Conservation (phyloP, 2,113 vertebrate genomes). For the Laticauda colubrina region DNA sequence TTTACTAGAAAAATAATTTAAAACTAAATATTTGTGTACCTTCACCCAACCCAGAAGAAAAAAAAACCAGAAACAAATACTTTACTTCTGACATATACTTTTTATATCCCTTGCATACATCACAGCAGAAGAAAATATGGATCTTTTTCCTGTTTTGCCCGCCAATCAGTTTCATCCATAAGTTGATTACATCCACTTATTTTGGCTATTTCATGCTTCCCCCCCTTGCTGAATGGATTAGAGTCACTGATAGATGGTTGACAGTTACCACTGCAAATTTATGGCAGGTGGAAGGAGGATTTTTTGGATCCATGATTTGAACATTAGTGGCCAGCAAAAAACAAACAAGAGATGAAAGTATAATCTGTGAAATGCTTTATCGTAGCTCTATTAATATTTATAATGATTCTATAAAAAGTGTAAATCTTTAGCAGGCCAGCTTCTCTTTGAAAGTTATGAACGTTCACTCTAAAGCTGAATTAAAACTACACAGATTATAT, state of each 20-base stretch:
- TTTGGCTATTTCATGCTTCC: not conserved
- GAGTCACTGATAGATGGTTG: not conserved
- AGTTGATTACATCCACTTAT: not conserved
- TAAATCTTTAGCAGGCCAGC: not conserved
- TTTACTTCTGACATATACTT: not conserved
- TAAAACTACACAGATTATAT: not conserved
- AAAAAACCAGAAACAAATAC: not conserved
- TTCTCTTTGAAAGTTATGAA: not conserved
- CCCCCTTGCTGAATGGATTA: not conserved
- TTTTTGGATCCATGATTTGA: not conserved
- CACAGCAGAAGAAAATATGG: not conserved
- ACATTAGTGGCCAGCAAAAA: not conserved
- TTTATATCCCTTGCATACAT: not conserved
- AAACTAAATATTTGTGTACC: not conserved
- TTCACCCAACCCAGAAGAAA: not conserved
- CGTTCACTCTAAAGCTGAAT: not conserved
- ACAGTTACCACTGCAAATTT: not conserved
- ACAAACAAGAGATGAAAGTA: not conserved
- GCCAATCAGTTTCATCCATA: not conserved
- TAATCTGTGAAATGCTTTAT: not conserved
- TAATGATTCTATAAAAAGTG: not conserved
- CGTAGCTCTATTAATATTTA: not conserved
- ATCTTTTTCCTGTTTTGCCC: not conserved
- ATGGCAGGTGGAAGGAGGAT: not conserved
- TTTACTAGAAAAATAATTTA: not conserved